phyloP scores from a whole-genome alignment of 1,140 invertebrate species.

The Rhagoletis pomonella region DNA sequence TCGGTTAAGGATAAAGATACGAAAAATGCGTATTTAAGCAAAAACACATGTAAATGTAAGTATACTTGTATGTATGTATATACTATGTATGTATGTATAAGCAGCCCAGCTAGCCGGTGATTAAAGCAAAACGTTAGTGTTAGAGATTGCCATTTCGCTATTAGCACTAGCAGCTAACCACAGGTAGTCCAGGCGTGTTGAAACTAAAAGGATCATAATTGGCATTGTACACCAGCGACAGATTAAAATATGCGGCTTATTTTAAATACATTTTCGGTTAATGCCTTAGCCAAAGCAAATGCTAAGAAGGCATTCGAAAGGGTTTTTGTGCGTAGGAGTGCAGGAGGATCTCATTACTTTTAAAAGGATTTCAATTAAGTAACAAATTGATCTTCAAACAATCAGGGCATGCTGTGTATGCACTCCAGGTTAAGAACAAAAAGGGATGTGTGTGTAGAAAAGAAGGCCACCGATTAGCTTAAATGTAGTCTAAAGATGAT shows the following conservation, averaged over 20 bases:
- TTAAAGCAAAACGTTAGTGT: too few relatives aligned
- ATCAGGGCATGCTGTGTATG: constrained; percentile 38
- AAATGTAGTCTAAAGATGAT: too few relatives aligned
- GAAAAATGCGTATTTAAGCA: not conserved
- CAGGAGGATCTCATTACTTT: constrained; percentile 67
- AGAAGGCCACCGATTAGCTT: too few relatives aligned
- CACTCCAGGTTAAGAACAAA: not conserved
- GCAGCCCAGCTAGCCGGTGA: too few relatives aligned
- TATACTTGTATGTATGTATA: not conserved
- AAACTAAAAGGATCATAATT: constrained; percentile 48
- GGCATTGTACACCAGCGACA: constrained; percentile 4
- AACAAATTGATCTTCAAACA: constrained; percentile 73
- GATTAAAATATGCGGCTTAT: constrained; percentile 41
- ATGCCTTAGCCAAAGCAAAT: constrained; percentile 22
- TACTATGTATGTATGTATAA: not conserved
- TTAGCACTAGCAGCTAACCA: too few relatives aligned
- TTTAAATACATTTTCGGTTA: constrained; percentile 15
- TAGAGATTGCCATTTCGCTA: too few relatives aligned
- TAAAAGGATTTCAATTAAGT: constrained; percentile 74
- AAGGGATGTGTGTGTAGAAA: not conserved
- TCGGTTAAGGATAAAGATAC: too few relatives aligned
- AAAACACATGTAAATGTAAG: not conserved
- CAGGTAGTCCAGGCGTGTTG: too few relatives aligned
- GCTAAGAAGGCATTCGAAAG: constrained; percentile 52
- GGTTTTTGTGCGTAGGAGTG: constrained; percentile 6